phyloP scores from a whole-genome alignment of 2,797 vertebrate species.

The Heliangelus exortis region DNA sequence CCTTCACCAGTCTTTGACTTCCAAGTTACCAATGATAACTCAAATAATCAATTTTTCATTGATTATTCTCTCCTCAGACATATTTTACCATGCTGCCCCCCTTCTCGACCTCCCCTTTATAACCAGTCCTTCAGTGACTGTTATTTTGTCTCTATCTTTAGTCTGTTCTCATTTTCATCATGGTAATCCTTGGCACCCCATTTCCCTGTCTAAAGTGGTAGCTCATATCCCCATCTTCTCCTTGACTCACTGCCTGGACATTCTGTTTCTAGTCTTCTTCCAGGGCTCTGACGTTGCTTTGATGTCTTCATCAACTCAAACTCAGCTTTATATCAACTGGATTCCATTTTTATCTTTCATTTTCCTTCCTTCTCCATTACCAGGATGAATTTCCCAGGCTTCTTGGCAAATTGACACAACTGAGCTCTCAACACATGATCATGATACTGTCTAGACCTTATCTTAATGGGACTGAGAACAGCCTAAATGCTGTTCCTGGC shows the following conservation, averaged over 20 bases:
- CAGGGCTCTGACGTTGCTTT: not conserved
- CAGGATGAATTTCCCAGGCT: not conserved
- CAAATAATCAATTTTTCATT: conserved; percentile 48
- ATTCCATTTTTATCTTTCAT: not conserved
- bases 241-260: not conserved
- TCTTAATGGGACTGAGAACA: not conserved
- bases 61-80: conserved; percentile 14
- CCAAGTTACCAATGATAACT: not conserved
- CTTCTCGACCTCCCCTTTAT: not conserved
- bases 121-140: not conserved
- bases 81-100: not conserved
- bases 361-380: not conserved
- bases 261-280: not conserved
- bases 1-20: not conserved
- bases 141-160: not conserved
- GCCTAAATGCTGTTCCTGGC: not conserved
- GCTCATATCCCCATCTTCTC: not conserved
- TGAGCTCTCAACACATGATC: not conserved
- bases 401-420: not conserved
- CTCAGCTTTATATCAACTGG: not conserved
- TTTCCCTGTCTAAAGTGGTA: not conserved
- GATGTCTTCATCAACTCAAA: not conserved
- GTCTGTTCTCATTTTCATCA: not conserved
- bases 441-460: not conserved
- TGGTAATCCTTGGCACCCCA: not conserved